Conservation (phyloP, 1,140 invertebrate species). For the Hormaphis cornu region DNA sequence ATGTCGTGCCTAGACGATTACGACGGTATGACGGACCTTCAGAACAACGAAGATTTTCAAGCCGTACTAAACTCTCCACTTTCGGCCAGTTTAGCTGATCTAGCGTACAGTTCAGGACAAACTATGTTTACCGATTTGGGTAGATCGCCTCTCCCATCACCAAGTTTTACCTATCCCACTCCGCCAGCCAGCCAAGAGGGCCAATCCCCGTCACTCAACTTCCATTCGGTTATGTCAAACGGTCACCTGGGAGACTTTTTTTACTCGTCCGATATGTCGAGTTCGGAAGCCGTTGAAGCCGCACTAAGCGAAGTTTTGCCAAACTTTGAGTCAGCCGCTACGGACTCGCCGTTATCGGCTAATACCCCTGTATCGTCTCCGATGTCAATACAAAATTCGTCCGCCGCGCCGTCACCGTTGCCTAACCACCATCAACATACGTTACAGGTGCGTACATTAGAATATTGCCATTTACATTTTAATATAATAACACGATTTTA, state of each 20-base stretch:
- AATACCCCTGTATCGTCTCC: slow-evolving; percentile 52
- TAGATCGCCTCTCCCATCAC: slow-evolving; percentile 57
- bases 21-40: slow-evolving; percentile 44
- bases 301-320: slow-evolving; percentile 69
- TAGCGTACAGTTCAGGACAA: slow-evolving; percentile 51
- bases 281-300: slow-evolving; percentile 71
- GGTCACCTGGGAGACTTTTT: slow-evolving; percentile 60
- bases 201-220: slow-evolving; percentile 48
- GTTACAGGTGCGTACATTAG: not conserved
- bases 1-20: slow-evolving; percentile 27
- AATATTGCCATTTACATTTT: not conserved
- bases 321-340: slow-evolving; percentile 55
- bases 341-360: slow-evolving; percentile 50
- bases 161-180: slow-evolving; percentile 67
- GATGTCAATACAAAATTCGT: slow-evolving; percentile 46
- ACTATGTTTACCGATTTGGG: slow-evolving; percentile 45
- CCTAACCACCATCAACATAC: slow-evolving; percentile 37
- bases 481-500: not conserved
- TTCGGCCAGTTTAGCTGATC: slow-evolving; percentile 68
- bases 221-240: slow-evolving; percentile 42
- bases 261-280: slow-evolving; percentile 76
- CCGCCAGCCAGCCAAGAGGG: slow-evolving; percentile 75
- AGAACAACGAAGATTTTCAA: slow-evolving; percentile 57
- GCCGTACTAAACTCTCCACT: slow-evolving; percentile 63
- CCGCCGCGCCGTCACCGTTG: slow-evolving; percentile 47